Evolutionary conservation across 2,888 invertebrate species (phyloP).

Genomic region (Chrysolina oricalcia): DNA sequence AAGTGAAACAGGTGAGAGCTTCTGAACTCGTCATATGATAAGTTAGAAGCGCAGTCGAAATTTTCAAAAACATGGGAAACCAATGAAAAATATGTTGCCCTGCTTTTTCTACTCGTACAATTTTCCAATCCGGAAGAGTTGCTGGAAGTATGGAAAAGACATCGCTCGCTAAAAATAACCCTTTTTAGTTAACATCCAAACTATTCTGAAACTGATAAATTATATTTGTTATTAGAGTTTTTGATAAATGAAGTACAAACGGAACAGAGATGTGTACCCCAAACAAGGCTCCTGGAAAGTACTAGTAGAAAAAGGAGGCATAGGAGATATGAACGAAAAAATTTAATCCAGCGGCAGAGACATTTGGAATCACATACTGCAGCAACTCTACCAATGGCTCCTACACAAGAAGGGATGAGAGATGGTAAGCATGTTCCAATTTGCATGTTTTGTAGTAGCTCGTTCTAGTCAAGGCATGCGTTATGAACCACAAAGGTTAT

Average conservation of each 20-base stretch:
- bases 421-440: background rate
- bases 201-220: background rate
- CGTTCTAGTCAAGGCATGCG: background rate
- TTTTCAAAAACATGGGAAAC: background rate
- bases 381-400: background rate
- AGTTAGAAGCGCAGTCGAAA: background rate
- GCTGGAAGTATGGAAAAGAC: background rate
- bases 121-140: background rate
- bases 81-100: background rate
- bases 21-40: background rate
- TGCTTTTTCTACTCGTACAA: background rate
- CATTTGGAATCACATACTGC: background rate
- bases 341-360: background rate
- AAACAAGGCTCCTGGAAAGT: background rate
- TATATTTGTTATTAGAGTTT: background rate
- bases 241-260: background rate
- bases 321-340: too few relatives aligned
- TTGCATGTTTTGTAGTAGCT: background rate
- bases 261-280: background rate
- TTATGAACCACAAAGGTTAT: background rate
- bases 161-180: background rate
- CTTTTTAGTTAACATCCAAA: background rate
- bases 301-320: background rate
- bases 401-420: background rate
- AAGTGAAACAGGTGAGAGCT: too few relatives aligned